Evolutionary conservation across 2,888 invertebrate genomes (phyloP).

Genomic region (Trileptium ribeirensis): DNA sequence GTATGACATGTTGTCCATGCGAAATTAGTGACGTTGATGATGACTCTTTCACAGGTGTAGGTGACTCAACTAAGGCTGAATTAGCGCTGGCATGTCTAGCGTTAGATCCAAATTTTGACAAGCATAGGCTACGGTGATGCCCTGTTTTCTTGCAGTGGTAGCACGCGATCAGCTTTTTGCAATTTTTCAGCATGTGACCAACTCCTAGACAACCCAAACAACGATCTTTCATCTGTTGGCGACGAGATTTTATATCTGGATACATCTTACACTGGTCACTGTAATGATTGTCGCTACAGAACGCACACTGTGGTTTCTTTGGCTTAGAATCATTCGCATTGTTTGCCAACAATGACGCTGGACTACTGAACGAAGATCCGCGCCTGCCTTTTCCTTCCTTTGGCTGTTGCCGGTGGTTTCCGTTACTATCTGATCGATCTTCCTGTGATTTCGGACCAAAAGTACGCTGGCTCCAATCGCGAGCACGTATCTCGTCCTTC

Average conservation of each 20-base stretch:
- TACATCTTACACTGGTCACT: background rate
- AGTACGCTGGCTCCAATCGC: background rate
- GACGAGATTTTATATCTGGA: background rate
- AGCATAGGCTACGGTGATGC: conserved; percentile 1
- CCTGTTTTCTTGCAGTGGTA: background rate
- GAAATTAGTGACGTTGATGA: background rate
- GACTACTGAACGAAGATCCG: background rate
- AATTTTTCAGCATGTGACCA: conserved; percentile 1
- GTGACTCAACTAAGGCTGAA: background rate
- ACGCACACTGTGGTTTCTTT: background rate
- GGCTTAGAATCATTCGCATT: background rate
- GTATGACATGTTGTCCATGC: background rate
- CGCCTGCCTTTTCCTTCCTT: background rate
- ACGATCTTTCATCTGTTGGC: background rate
- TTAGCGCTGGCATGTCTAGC: background rate
- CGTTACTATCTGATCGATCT: background rate
- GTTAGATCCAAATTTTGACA: background rate
- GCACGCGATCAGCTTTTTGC: background rate
- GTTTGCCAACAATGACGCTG: background rate
- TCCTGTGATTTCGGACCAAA: background rate
- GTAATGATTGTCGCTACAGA: background rate
- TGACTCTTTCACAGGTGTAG: background rate
- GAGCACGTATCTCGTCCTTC: background rate
- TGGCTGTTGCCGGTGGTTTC: background rate
- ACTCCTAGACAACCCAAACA: background rate